Evolutionary conservation across 2,113 vertebrate species (phyloP).

Genomic region (Corvus moneduloides): DNA sequence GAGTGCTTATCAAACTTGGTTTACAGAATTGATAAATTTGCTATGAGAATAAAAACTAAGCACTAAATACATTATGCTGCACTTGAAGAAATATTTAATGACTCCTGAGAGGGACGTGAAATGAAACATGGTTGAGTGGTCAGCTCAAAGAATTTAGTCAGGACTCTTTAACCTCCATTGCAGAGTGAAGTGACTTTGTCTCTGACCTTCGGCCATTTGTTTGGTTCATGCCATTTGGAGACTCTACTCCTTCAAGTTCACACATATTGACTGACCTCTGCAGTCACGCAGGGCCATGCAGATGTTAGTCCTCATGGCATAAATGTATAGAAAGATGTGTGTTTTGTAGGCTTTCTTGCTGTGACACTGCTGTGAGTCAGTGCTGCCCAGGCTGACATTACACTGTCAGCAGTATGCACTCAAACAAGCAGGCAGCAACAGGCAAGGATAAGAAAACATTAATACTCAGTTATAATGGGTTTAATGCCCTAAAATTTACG

Average conservation of each 20-base stretch:
- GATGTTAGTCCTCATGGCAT: rapidly evolving
- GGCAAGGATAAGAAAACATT: background rate
- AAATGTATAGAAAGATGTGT: background rate
- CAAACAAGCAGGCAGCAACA: background rate
- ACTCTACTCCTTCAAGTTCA: background rate
- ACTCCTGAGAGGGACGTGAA: background rate
- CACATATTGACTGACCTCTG: background rate
- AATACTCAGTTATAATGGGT: background rate
- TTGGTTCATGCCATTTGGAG: background rate
- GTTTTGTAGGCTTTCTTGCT: background rate
- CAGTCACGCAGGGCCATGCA: background rate
- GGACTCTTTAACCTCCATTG: background rate
- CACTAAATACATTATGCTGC: background rate
- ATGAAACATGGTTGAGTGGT: background rate
- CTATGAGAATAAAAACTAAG: background rate
- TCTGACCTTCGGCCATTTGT: background rate
- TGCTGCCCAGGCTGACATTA: background rate
- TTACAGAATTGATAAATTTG: background rate
- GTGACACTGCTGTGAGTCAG: background rate
- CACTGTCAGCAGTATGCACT: background rate
- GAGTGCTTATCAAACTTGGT: background rate
- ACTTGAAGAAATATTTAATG: background rate
- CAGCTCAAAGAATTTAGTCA: background rate
- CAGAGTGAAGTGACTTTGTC: background rate
- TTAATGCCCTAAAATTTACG: background rate